These are phyloP conservation scores for Psococerastis gibbosa DNA, from an alignment of 2,888 invertebrate genomes.

Conservation along the genomic window DNA sequence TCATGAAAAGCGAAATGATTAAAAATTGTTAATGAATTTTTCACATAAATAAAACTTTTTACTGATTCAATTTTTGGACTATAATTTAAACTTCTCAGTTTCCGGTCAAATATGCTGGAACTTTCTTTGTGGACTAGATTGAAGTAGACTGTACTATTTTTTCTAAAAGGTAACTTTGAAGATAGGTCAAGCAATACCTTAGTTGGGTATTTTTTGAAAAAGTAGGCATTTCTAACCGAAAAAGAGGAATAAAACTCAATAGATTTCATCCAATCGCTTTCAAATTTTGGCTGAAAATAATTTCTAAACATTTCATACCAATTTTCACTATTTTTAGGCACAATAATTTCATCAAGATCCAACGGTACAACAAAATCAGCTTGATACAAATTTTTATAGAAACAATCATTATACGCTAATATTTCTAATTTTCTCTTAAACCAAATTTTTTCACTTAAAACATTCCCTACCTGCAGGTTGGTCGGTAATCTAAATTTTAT, in stretches of 20 bases:
- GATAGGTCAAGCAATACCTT: not conserved
- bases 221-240: conserved; percentile 5
- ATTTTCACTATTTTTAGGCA: conserved; percentile 1
- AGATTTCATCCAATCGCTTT: not conserved
- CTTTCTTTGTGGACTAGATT: not conserved
- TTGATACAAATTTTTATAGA: not conserved
- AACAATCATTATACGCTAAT: conserved; percentile 3
- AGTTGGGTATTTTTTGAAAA: not conserved
- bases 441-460: not conserved
- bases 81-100: not conserved
- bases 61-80: not conserved
- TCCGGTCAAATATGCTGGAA: not conserved
- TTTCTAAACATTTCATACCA: not conserved
- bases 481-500: not conserved
- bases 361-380: conserved; percentile 4
- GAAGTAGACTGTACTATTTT: no score
- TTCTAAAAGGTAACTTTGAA: not conserved
- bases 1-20: conserved; percentile 2
- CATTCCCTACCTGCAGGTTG: no score
- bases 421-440: conserved; percentile 4
- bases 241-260: not conserved
- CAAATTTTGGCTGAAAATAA: not conserved
- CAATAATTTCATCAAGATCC: conserved; percentile 7
- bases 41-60: conserved; percentile 4
- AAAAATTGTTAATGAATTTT: conserved; percentile 3